Percentiles rank a stretch among this genome's conserved stretches.
These are phyloP conservation scores for Babylonia areolata DNA, from an alignment of 1,140 invertebrate genomes.

Conservation along the genomic window DNA sequence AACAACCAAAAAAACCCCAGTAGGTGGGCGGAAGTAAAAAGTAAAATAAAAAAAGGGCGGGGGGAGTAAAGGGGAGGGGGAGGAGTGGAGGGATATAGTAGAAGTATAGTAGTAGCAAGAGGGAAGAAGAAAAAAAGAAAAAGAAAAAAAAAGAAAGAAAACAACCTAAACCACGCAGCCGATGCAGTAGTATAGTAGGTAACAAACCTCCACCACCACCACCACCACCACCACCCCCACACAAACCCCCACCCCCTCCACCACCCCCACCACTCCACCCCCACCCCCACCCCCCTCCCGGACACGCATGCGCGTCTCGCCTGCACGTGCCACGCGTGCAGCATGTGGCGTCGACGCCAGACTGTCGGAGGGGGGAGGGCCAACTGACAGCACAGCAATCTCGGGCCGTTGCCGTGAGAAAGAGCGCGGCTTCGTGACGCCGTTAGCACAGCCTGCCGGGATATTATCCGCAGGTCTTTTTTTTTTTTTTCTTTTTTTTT, in stretches of 20 bases:
- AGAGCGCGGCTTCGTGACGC: background rate
- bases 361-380: conserved; percentile 30
- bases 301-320: background rate
- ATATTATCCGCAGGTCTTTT: no score
- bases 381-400: conserved; percentile 36
- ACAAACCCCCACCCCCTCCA: no score
- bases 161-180: background rate
- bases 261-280: no score
- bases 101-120: background rate
- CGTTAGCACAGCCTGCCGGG: background rate
- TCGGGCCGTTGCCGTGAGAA: conserved; percentile 18
- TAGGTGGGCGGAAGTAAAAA: background rate
- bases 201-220: no score
- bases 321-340: conserved; percentile 12
- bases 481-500: background rate
- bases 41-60: background rate
- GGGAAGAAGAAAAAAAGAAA: background rate
- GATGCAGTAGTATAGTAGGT: no score
- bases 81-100: background rate
- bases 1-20: no score
- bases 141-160: background rate
- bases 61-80: background rate
- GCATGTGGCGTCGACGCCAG: conserved; percentile 32
- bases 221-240: no score
- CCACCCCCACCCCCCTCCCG: no score